phyloP scores from a whole-genome alignment of 2,797 vertebrate species.

The Myiotriccus ornatus region DNA sequence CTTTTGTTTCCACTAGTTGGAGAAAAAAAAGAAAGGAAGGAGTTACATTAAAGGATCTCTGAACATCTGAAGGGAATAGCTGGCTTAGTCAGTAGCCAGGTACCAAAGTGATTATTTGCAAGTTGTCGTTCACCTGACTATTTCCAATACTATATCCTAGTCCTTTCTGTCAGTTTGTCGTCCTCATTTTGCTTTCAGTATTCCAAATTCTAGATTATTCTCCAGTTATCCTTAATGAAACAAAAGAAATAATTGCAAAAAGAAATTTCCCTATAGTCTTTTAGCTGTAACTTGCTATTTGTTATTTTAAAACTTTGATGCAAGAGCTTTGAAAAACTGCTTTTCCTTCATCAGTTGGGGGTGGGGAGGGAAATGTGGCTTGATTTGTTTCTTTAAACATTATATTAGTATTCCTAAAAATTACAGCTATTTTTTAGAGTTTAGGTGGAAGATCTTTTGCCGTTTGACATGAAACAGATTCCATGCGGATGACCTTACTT shows the following conservation, averaged over 20 bases:
- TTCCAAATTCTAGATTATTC: neutral
- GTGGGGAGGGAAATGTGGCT: neutral
- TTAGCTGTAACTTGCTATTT: neutral
- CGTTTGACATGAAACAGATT: neutral
- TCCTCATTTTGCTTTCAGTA: neutral
- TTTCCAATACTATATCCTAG: neutral
- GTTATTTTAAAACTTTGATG: neutral
- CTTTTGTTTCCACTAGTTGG: neutral
- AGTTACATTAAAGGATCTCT: neutral
- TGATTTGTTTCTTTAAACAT: neutral
- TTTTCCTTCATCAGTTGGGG: neutral
- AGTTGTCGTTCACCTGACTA: neutral
- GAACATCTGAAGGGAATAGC: neutral
- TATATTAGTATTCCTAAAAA: neutral
- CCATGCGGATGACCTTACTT: neutral
- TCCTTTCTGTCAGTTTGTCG: neutral
- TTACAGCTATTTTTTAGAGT: neutral
- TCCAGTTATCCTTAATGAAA: neutral
- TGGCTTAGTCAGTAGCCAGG: neutral
- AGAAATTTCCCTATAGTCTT: neutral
- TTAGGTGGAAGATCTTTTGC: neutral
- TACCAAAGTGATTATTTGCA: neutral
- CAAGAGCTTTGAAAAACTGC: neutral
- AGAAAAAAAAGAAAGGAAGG: neutral
- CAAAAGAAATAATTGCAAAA: neutral